A percentile compares a stretch with the other conserved stretches of the same genome.
phyloP scores from a whole-genome alignment of 1,140 invertebrate species.

The Leptopilina boulardi region DNA sequence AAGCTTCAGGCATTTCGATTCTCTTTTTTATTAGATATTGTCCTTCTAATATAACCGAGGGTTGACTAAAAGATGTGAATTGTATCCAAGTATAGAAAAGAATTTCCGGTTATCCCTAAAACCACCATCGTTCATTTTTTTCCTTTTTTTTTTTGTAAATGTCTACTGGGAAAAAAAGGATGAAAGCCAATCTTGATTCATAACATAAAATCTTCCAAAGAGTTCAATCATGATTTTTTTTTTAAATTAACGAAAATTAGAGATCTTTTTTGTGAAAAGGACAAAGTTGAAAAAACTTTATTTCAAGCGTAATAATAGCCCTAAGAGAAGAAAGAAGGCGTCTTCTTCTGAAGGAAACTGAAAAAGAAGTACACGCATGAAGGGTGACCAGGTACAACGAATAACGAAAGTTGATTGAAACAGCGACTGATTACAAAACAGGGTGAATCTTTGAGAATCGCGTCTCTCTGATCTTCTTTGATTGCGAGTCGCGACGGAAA shows the following conservation, averaged over 20 bases:
- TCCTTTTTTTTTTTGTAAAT: no score
- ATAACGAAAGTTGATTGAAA: slow-evolving; percentile 40
- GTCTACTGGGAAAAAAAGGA: neutral
- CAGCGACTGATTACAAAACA: slow-evolving; percentile 46
- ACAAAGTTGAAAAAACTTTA: slow-evolving; percentile 12
- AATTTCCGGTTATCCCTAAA: neutral
- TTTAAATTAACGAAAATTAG: neutral
- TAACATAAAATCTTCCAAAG: no score
- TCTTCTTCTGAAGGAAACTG: slow-evolving; percentile 7
- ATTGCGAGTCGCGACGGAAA: slow-evolving; percentile 40
- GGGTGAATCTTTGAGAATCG: slow-evolving; percentile 27
- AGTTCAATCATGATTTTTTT: no score
- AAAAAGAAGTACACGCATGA: neutral
- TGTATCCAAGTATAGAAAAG: neutral
- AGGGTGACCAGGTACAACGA: neutral
- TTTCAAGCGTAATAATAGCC: slow-evolving; percentile 12
- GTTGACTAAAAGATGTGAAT: slow-evolving; percentile 21
- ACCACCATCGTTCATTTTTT: slow-evolving; percentile 23
- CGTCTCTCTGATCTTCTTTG: slow-evolving; percentile 49
- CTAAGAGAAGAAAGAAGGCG: neutral
- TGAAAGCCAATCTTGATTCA: slow-evolving; percentile 66
- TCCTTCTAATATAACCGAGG: slow-evolving; percentile 59
- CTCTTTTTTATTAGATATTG: slow-evolving; percentile 67
- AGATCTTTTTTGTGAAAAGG: slow-evolving; percentile 29
- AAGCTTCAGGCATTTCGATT: slow-evolving; percentile 51